Evolutionary conservation across 2,797 vertebrate species (phyloP).

Genomic region (Myiothlypis chrysogaster): DNA sequence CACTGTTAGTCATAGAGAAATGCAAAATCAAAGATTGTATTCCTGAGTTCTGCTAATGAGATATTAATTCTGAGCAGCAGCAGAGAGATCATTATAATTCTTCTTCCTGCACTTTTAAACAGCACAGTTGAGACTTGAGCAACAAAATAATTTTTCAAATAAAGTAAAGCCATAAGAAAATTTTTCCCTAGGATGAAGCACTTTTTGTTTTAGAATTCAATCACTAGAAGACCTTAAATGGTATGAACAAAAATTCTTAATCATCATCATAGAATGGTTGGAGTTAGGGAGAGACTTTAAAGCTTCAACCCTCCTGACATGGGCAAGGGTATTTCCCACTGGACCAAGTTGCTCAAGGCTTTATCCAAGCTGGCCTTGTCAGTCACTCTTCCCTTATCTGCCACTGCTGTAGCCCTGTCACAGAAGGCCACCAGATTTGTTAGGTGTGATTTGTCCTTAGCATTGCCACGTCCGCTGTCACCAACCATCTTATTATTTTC

Average conservation of each 20-base stretch:
- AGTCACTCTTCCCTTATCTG: not conserved
- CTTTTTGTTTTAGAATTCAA: not conserved
- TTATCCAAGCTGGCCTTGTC: not conserved
- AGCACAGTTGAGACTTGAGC: not conserved
- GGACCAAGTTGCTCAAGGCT: not conserved
- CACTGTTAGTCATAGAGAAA: not conserved
- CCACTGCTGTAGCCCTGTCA: not conserved
- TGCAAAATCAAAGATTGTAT: not conserved
- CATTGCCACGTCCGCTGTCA: not conserved
- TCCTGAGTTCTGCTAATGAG: not conserved
- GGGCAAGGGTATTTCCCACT: not conserved
- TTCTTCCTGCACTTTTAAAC: not conserved
- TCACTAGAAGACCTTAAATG: not conserved
- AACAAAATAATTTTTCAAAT: not conserved
- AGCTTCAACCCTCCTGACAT: not conserved
- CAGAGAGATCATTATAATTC: not conserved
- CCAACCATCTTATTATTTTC: not conserved
- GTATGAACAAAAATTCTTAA: not conserved
- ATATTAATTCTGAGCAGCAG: not conserved
- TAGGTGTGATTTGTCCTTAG: not conserved
- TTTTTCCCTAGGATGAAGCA: not conserved
- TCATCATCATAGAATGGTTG: not conserved
- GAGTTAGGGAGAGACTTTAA: not conserved
- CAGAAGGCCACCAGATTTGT: not conserved
- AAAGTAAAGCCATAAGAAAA: not conserved